Percentiles rank a stretch among this genome's conserved stretches.
phyloP scores from a whole-genome alignment of 1,140 invertebrate species.

The Pachypeltis micranthus region DNA sequence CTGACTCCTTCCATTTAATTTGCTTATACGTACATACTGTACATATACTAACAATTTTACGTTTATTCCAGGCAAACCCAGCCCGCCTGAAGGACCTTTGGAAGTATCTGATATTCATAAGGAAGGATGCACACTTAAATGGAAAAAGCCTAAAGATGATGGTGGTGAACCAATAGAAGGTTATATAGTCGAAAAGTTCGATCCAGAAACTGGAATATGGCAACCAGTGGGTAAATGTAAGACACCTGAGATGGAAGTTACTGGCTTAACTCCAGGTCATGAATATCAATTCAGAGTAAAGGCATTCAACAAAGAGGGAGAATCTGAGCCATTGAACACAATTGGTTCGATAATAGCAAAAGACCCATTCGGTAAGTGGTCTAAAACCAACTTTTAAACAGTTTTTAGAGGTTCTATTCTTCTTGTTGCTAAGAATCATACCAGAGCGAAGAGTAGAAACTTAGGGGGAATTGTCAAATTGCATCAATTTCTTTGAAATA shows the following conservation, averaged over 20 bases:
- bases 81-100: slow-evolving; percentile 84
- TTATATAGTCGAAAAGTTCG: slow-evolving; percentile 93
- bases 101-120: slow-evolving; percentile 92
- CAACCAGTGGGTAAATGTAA: slow-evolving; percentile 70
- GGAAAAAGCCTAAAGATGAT: slow-evolving; percentile 96
- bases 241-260: slow-evolving; percentile 76
- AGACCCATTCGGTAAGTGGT: slow-evolving; percentile 83
- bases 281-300: slow-evolving; percentile 98
- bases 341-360: slow-evolving; percentile 84
- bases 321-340: slow-evolving; percentile 92
- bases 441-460: too few relatives aligned
- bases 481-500: too few relatives aligned
- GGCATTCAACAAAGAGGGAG: slow-evolving; percentile 92
- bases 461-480: too few relatives aligned
- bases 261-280: slow-evolving; percentile 78
- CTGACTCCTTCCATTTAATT: too few relatives aligned
- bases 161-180: slow-evolving; percentile 89
- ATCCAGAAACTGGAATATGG: slow-evolving; percentile 82
- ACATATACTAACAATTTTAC: not conserved
- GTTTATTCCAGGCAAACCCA: slow-evolving; percentile 63
- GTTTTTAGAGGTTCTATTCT: not conserved
- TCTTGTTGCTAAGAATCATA: too few relatives aligned
- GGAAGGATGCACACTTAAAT: slow-evolving; percentile 88
- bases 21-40: not conserved
- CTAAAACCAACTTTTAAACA: not conserved